Percentiles rank a stretch among this genome's conserved stretches.
These are phyloP conservation scores for Gymnocheta viridis DNA, from an alignment of 2,888 invertebrate species.

Conservation along the genomic window DNA sequence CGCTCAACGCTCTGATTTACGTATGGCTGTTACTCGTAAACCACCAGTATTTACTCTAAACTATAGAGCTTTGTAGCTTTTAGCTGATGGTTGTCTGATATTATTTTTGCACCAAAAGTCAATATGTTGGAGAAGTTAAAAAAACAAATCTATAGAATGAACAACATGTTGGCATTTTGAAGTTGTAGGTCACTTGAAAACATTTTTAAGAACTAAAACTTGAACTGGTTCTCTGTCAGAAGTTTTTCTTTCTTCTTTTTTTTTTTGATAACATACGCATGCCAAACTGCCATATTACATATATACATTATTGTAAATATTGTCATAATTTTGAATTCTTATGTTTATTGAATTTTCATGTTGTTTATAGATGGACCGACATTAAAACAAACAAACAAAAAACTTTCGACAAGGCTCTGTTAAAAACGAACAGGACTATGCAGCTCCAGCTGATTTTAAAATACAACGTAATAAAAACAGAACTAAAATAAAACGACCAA, in stretches of 20 bases:
- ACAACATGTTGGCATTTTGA: neutral
- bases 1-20: no score
- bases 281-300: slow-evolving; percentile 56
- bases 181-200: slow-evolving; percentile 1
- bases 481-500: neutral
- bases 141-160: neutral
- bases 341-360: slow-evolving; percentile 81
- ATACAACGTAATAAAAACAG: neutral
- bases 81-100: no score
- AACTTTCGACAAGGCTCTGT: neutral
- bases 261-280: slow-evolving; percentile 33
- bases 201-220: neutral
- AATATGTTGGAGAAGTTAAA: neutral
- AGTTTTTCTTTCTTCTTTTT: neutral
- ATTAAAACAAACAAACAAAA: slow-evolving; percentile 26
- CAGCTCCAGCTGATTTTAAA: slow-evolving; percentile 47
- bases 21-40: no score
- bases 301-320: slow-evolving; percentile 78
- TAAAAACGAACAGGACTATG: neutral
- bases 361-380: slow-evolving; percentile 66
- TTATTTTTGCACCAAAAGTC: neutral
- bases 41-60: no score
- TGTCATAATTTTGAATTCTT: slow-evolving; percentile 79
- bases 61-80: no score
- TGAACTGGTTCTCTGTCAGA: neutral